A percentile compares a stretch with the other conserved stretches of the same genome.
These are phyloP conservation scores for Oscheius sp. DNA, from an alignment of 2,888 invertebrate species.

Conservation along the genomic window DNA sequence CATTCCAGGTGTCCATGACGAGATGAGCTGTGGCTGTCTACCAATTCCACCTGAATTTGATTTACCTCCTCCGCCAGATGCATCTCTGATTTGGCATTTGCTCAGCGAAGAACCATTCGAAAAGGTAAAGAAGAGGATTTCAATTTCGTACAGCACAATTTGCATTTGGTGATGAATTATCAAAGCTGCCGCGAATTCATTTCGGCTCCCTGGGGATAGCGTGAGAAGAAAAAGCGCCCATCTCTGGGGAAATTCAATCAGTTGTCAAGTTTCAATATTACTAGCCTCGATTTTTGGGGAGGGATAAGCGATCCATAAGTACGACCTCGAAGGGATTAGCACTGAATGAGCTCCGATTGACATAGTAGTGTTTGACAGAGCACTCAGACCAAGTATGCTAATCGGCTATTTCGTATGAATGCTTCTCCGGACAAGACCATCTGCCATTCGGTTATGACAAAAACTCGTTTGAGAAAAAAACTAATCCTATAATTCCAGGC, in stretches of 20 bases:
- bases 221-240: constrained; percentile 25
- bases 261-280: constrained; percentile 13
- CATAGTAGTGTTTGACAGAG: constrained; percentile 27
- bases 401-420: constrained; percentile 14
- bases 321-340: constrained; percentile 19
- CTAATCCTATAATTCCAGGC: constrained; percentile 28
- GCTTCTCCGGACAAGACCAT: constrained; percentile 4
- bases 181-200: constrained; percentile 30
- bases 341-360: constrained; percentile 23
- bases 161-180: constrained; percentile 29
- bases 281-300: constrained; percentile 3
- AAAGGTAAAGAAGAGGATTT: no score
- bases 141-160: constrained; percentile 25
- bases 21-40: constrained; percentile 58
- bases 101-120: constrained; percentile 58
- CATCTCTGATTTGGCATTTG: constrained; percentile 63
- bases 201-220: constrained; percentile 25
- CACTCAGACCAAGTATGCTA: constrained; percentile 27
- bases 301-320: constrained; percentile 7
- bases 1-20: constrained; percentile 15
- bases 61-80: constrained; percentile 63
- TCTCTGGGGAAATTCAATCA: constrained; percentile 8
- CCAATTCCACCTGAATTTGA: constrained; percentile 57
- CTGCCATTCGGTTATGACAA: background rate
- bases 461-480: background rate